phyloP scores from a whole-genome alignment of 2,888 invertebrate genomes.

The Hydroisotoma schaefferi region DNA sequence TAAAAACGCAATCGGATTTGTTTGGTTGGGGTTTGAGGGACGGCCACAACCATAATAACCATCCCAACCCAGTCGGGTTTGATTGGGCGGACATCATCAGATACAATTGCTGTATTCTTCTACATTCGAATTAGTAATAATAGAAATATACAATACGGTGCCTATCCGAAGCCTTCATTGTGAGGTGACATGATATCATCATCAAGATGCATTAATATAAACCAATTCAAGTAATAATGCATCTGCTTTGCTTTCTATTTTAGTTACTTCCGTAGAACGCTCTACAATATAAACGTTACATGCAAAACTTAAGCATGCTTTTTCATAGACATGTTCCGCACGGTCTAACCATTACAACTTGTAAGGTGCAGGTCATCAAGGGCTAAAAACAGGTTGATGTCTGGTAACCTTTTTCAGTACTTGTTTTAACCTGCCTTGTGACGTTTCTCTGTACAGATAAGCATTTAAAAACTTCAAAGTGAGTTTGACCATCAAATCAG shows the following conservation, averaged over 20 bases:
- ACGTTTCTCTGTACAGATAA: too few species aligned
- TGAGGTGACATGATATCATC: slow-evolving; percentile 1
- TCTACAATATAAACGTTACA: not conserved
- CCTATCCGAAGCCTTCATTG: not conserved
- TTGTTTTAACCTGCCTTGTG: not conserved
- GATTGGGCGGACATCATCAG: not conserved
- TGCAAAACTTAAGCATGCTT: not conserved
- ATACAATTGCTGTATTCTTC: not conserved
- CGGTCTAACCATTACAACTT: not conserved
- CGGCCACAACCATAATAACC: slow-evolving; percentile 1
- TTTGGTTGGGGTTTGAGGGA: not conserved
- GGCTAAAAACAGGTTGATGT: slow-evolving; percentile 4
- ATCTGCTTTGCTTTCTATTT: too few species aligned
- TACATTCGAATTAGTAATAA: too few species aligned
- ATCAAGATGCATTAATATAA: slow-evolving; percentile 6
- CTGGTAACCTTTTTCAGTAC: not conserved
- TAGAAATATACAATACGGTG: not conserved
- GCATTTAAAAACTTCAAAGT: too few species aligned
- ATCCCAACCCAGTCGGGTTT: not conserved
- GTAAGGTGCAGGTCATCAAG: too few species aligned
- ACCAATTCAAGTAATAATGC: slow-evolving; percentile 4
- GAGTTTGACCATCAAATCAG: too few species aligned
- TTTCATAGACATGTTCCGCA: not conserved
- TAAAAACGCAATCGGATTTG: slow-evolving; percentile 1
- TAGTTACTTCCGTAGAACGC: not conserved